Percentiles rank a stretch among this genome's conserved stretches.
These are phyloP conservation scores for Felis catus DNA, from an alignment of 2,113 vertebrate species.

Conservation along the genomic window DNA sequence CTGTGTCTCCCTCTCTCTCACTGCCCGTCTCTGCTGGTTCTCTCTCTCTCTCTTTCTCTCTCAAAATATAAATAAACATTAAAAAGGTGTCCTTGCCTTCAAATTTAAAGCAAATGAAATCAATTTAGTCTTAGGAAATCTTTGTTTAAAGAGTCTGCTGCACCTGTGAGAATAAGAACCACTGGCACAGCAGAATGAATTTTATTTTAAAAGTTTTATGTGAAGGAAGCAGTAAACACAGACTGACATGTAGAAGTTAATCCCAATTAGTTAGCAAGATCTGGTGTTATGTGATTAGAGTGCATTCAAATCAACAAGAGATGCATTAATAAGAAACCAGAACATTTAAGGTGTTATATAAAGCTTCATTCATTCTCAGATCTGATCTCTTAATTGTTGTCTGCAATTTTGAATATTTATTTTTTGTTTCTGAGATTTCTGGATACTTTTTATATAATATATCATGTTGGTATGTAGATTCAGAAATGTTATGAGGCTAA, in stretches of 20 bases:
- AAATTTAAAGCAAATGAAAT: constrained; percentile 55
- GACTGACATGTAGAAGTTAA: background rate
- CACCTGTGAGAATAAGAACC: background rate
- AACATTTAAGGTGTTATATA: background rate
- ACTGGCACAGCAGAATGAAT: background rate
- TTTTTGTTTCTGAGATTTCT: background rate
- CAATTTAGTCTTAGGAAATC: constrained; percentile 30
- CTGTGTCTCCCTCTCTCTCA: no score
- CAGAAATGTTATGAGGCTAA: background rate
- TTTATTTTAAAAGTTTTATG: background rate
- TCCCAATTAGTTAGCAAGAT: background rate
- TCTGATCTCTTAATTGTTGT: background rate
- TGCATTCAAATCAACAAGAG: background rate
- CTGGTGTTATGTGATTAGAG: background rate
- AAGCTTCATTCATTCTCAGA: background rate
- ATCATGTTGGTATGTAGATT: background rate
- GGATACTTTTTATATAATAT: background rate
- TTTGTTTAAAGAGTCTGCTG: background rate
- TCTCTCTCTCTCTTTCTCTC: no score
- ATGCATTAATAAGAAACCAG: background rate
- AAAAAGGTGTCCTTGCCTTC: background rate
- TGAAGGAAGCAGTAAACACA: background rate
- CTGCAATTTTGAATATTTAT: background rate
- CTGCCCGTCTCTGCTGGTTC: no score
- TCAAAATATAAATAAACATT: no score